Base-by-base conservation (phyloP, 2,888 invertebrate species). In the Caenorhabditis becei region DNA sequence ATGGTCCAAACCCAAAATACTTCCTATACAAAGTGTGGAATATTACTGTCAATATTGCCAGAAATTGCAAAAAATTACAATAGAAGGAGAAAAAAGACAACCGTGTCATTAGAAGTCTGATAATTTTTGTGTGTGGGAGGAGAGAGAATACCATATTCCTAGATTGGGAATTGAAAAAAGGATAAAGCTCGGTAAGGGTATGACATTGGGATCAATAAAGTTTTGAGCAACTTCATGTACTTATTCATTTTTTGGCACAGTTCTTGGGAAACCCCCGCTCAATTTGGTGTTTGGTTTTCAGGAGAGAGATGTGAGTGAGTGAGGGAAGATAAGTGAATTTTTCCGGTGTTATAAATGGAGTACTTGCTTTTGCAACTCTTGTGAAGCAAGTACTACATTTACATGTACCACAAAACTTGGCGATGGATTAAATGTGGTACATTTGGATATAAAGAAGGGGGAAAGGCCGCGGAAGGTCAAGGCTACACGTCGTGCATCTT, bases 401-500 rank as follows among this genome's bases (percentile, higher is more conserved):
- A 7, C 24, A 47, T 23, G 59, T 61, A 23, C 61, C 61, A 61
- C 61, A 8, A 8, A 16, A 41, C 47, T 14, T 26, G 26, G 1
- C 47, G 47, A 11, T 44, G 23, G 47, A 61, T 28, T 28, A 44
- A 59, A 2, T 23, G 61, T 61, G 20, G 61, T 23, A 61, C 47
- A 47, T 11, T 41, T 18, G 8, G 24, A 58, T 58, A 58, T 61
- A 23, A 28, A 56, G n/a, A 70, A 10, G 49, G 49, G 41, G 18
- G 18, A 16, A 20, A 14, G 51, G 37, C 77, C 1, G 18, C 5
- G 47, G 54, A 32, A 23, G 44, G 32, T 20, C 14, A 18, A 3
- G 35, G 53, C 69, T 67, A 91, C 54, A 91, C 89, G 56, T 91
- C 91, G 82, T 91, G 91, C 85, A 89, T 89, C 80, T 90, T 91